Base-by-base conservation (phyloP, 2,888 invertebrate genomes). In the Acanthosepion pharaonis region DNA sequence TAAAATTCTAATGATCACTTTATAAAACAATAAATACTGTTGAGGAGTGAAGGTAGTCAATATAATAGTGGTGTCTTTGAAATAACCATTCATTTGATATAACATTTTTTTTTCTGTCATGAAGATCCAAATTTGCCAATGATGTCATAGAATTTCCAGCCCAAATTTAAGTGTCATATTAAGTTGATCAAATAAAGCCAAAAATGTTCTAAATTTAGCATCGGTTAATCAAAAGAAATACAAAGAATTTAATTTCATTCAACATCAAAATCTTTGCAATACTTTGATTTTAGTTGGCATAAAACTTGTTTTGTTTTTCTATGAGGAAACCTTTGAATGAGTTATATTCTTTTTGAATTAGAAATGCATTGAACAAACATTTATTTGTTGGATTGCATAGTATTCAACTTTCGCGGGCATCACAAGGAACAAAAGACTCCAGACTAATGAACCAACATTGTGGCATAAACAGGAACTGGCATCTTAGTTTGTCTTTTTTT, bases 391-490 rank as follows among this genome's bases (percentile, higher is more conserved):
- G n/a, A n/a, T 33, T n/a, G 33, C 15, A 33, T n/a, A 78, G 78
- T 78, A 78, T 33, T 78, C 78, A 33, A n/a, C n/a, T 78, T 78
- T 78, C 33, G 78, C n/a, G 15, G 78, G n/a, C 78, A 78, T 78
- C 11, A 2, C 78, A 78, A n/a, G 78, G 78, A 78, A 78, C 78
- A 33, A 59, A 59, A 78, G 78, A n/a, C n/a, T 78, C 4, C 18
- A n/a, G 78, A 78, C 78, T 78, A 78, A 78, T 78, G 78, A 78
- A 33, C 78, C n/a, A n/a, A 78, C 78, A 78, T 78, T 78, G n/a
- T 78, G 15, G 78, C 11, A 78, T 28, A 64, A 64, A 64, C 64
- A 64, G 64, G 4, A n/a, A n/a, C n/a, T 78, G 33, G n/a, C 11
- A 78, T n/a, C 28, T 64, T n/a, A n/a, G n/a, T 78, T 78, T 28